A percentile compares a stretch with the other conserved stretches of the same genome.
phyloP scores from a whole-genome alignment of 2,797 vertebrate genomes.

The Halcyon badia region DNA sequence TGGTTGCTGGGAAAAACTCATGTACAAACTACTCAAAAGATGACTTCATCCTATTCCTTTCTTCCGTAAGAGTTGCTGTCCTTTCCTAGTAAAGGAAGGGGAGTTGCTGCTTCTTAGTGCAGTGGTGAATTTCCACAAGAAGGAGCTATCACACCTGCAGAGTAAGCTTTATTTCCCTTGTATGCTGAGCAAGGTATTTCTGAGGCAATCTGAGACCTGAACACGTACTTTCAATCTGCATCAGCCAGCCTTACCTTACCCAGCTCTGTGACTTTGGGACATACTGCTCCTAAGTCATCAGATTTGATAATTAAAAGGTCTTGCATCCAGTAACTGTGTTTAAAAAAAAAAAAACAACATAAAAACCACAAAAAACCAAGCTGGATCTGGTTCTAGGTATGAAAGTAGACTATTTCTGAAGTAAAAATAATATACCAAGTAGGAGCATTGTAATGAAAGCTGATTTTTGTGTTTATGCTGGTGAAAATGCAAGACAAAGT shows the following conservation, averaged over 20 bases:
- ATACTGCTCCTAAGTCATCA: background rate
- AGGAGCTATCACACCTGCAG: background rate
- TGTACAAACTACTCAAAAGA: background rate
- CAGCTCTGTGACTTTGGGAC: background rate
- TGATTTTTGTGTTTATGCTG: background rate
- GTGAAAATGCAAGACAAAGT: background rate
- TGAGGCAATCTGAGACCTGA: background rate
- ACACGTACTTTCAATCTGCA: rapidly evolving
- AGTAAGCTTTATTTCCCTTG: background rate
- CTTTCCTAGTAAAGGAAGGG: background rate
- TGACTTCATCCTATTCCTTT: background rate
- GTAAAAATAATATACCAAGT: background rate
- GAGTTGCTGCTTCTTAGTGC: background rate
- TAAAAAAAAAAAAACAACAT: background rate
- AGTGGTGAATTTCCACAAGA: background rate
- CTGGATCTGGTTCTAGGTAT: background rate
- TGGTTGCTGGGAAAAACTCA: background rate
- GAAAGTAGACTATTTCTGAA: background rate
- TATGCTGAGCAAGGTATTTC: background rate
- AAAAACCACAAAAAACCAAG: background rate
- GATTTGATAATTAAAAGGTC: background rate
- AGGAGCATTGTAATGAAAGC: background rate
- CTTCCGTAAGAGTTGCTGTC: background rate
- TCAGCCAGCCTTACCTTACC: background rate
- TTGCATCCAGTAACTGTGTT: background rate